Conservation (phyloP, 64 coral and sea anemone genomes). For the Porites lutea region DNA sequence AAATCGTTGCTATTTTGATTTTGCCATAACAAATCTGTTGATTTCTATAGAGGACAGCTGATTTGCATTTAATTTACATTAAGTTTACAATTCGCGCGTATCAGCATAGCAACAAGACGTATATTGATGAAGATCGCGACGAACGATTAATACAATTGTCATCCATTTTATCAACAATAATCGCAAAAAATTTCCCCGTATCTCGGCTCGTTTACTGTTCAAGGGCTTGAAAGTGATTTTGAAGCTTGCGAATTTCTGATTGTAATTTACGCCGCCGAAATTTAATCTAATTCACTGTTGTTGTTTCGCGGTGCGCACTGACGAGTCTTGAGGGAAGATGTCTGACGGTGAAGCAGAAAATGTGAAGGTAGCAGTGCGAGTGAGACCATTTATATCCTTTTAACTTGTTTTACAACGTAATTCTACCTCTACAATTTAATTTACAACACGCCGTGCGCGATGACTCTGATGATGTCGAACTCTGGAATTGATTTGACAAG, state of each 20-base stretch:
- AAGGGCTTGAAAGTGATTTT: neutral
- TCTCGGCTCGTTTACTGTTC: neutral
- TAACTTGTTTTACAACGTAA: neutral
- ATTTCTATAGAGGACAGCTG: neutral
- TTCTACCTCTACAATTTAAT: neutral
- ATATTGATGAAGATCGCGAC: neutral
- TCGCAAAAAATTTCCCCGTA: neutral
- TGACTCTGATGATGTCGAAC: too few relatives aligned
- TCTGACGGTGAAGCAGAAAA: conserved; percentile 74
- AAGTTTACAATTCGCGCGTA: conserved; percentile 2
- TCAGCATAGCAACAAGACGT: conserved; percentile 32
- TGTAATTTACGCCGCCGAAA: neutral
- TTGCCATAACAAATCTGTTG: neutral
- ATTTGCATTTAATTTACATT: conserved; percentile 36
- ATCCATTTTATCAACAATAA: neutral
- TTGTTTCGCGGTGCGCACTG: neutral
- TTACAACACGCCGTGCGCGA: too few relatives aligned
- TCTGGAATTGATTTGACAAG: too few relatives aligned
- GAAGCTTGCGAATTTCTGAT: too few relatives aligned
- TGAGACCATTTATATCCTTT: conserved; percentile 98
- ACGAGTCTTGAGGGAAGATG: conserved; percentile 18
- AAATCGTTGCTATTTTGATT: conserved; percentile 57
- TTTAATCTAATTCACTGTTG: neutral
- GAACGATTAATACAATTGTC: neutral
- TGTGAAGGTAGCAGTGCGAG: conserved; percentile 89